Evolutionary conservation across 1,140 invertebrate genomes (phyloP).

Genomic region (Ceratina japonica): DNA sequence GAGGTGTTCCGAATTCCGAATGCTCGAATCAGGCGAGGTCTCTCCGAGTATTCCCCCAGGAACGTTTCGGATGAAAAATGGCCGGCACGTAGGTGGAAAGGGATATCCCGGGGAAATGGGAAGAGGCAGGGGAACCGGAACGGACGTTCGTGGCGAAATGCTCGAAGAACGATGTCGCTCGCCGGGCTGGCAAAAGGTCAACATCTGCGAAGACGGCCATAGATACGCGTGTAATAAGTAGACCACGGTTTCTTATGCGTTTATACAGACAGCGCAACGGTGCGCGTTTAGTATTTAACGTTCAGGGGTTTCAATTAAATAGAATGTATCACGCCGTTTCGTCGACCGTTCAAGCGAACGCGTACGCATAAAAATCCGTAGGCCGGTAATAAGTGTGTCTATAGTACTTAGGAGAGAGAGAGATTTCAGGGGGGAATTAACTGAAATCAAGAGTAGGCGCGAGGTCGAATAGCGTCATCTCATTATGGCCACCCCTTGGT

Average conservation of each 20-base stretch:
- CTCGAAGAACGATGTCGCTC: conserved; percentile 5
- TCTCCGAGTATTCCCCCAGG: too few relatives aligned
- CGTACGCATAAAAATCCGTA: background rate
- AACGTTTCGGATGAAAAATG: background rate
- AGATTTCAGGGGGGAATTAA: conserved; percentile 36
- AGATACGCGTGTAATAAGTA: too few relatives aligned
- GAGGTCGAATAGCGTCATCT: conserved; percentile 42
- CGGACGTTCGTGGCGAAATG: background rate
- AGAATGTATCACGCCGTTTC: too few relatives aligned
- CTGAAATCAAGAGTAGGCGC: conserved; percentile 49
- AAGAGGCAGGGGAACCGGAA: background rate
- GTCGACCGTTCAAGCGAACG: too few relatives aligned
- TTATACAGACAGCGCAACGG: too few relatives aligned
- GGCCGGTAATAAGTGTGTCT: conserved; percentile 2
- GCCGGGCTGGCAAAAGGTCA: conserved; percentile 5
- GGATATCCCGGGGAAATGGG: too few relatives aligned
- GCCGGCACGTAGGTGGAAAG: background rate
- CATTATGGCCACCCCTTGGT: conserved; percentile 43
- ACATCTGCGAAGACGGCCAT: conserved; percentile 8
- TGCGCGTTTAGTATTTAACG: too few relatives aligned
- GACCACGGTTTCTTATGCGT: too few relatives aligned
- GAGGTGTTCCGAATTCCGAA: too few relatives aligned
- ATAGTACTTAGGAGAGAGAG: conserved; percentile 21
- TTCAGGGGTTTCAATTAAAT: too few relatives aligned
- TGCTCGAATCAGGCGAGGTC: too few relatives aligned